A percentile compares a stretch with the other conserved stretches of the same genome.
phyloP scores from a whole-genome alignment of 2,888 invertebrate species.

The Aphidius colemani region DNA sequence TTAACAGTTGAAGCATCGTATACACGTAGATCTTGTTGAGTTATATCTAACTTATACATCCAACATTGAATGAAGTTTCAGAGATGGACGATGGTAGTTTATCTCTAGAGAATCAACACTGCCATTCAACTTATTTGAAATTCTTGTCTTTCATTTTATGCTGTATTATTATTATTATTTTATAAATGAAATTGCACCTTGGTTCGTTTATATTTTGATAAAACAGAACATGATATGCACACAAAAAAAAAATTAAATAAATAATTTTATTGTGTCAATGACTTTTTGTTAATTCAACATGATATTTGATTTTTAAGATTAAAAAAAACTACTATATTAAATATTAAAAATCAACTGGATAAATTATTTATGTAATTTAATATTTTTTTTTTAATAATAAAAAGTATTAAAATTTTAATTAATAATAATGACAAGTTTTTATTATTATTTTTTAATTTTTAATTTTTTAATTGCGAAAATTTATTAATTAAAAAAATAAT shows the following conservation, averaged over 20 bases:
- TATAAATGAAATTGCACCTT: slow-evolving; percentile 15
- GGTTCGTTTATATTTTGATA: not conserved
- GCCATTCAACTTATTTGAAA: slow-evolving; percentile 17
- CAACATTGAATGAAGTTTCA: slow-evolving; percentile 16
- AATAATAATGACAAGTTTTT: too few species aligned
- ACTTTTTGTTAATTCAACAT: too few species aligned
- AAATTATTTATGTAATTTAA: too few species aligned
- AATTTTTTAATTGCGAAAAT: too few species aligned
- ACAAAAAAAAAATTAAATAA: not conserved
- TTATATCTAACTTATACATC: slow-evolving; percentile 4
- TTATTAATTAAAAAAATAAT: too few species aligned
- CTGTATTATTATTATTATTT: slow-evolving; percentile 5
- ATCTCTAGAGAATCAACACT: slow-evolving; percentile 20
- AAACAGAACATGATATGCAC: not conserved
- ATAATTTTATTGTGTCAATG: not conserved
- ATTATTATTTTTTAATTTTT: too few species aligned
- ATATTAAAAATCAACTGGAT: too few species aligned
- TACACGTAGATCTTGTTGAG: slow-evolving; percentile 6
- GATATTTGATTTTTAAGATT: too few species aligned
- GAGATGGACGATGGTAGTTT: slow-evolving; percentile 10
- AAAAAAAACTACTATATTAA: too few species aligned
- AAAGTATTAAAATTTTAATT: too few species aligned
- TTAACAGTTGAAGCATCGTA: slow-evolving; percentile 10
- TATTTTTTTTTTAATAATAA: too few species aligned
- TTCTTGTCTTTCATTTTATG: slow-evolving; percentile 15